phyloP scores from a whole-genome alignment of 2,113 vertebrate genomes.

The Ifrita kowaldi region DNA sequence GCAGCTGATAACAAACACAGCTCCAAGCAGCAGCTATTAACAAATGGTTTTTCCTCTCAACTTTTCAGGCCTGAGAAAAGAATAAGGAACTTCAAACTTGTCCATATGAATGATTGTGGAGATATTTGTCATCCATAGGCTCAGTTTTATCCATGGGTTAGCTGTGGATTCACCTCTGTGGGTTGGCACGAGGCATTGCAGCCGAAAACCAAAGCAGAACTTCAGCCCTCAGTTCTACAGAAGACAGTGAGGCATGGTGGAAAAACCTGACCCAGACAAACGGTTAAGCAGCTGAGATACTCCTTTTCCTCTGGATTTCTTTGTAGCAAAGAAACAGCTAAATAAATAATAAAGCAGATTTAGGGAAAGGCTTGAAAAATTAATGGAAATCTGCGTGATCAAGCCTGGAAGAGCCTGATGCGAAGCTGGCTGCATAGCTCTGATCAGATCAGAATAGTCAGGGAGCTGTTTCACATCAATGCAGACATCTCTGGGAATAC shows the following conservation, averaged over 20 bases:
- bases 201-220: background rate
- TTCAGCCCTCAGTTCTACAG: background rate
- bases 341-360: constrained; percentile 66
- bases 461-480: constrained; percentile 5
- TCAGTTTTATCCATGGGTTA: background rate
- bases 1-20: background rate
- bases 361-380: constrained; percentile 67
- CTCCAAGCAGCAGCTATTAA: background rate
- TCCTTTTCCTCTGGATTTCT: constrained; percentile 6
- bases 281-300: background rate
- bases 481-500: background rate
- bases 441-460: constrained; percentile 34
- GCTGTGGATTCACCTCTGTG: background rate
- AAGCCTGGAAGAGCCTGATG: constrained; percentile 1
- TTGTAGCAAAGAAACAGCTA: constrained; percentile 19
- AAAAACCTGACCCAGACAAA: constrained; percentile 3
- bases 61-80: background rate
- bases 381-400: constrained; percentile 42
- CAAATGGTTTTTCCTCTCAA: background rate
- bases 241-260: background rate
- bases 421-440: background rate
- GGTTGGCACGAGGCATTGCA: background rate
- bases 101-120: background rate
- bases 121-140: background rate
- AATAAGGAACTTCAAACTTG: background rate